These are phyloP conservation scores for Syngnathus acus DNA, from an alignment of 2,797 vertebrate species.

Conservation along the genomic window DNA sequence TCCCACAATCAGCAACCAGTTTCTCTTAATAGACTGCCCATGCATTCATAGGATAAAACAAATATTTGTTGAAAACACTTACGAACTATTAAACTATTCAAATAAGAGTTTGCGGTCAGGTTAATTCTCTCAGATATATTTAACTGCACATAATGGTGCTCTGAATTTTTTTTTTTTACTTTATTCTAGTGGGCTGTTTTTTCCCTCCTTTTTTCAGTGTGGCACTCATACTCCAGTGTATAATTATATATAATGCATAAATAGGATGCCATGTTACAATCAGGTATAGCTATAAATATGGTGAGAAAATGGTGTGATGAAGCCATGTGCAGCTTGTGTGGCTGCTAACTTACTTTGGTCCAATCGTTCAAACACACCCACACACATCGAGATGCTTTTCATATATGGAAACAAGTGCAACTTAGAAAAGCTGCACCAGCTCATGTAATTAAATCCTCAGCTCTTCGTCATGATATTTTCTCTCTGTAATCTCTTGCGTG, in stretches of 20 bases:
- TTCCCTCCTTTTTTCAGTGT: not conserved
- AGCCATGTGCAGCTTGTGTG: not conserved
- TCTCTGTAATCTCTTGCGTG: conserved; percentile 7
- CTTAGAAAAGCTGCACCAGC: not conserved
- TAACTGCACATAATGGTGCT: not conserved
- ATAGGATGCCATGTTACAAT: not conserved
- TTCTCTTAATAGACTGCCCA: not conserved
- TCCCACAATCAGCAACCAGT: not conserved
- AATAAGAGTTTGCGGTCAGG: too few relatives aligned
- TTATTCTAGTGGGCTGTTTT: too few relatives aligned
- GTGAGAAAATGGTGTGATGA: not conserved
- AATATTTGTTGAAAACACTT: not conserved
- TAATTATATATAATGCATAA: not conserved
- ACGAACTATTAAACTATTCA: too few relatives aligned
- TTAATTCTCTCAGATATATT: too few relatives aligned
- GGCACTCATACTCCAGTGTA: not conserved
- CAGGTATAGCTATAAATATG: not conserved
- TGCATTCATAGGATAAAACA: not conserved
- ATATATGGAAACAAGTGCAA: not conserved
- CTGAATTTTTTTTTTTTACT: not conserved
- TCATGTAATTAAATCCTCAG: not conserved
- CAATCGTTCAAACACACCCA: not conserved
- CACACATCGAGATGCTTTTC: not conserved
- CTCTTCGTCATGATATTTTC: not conserved
- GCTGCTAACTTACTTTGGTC: conserved; percentile 2